These are phyloP conservation scores for Porites cylindrica DNA, from an alignment of 92 coral and sea anemone genomes.

Conservation along the genomic window DNA sequence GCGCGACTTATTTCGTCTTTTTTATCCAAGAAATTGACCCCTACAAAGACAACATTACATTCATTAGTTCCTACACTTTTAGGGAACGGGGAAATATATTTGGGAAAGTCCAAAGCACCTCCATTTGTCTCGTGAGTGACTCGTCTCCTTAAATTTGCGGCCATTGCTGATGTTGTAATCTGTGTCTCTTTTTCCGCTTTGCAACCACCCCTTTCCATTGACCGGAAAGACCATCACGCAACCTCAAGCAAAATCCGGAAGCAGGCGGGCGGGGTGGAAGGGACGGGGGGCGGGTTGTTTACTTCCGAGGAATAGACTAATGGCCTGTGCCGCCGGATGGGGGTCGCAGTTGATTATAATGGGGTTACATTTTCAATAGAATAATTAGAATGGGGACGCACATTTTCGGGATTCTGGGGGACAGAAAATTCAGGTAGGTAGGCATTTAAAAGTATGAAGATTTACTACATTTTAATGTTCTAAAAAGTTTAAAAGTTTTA, in stretches of 20 bases:
- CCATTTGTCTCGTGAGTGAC: conserved; percentile 29
- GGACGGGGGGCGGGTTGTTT: too few species aligned
- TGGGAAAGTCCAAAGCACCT: conserved; percentile 21
- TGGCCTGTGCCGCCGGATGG: too few species aligned
- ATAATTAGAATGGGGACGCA: too few species aligned
- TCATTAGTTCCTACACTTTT: not conserved
- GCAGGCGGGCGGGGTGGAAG: not conserved
- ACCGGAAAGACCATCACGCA: not conserved
- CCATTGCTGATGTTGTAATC: conserved; percentile 1
- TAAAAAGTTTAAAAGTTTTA: too few species aligned
- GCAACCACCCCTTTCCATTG: conserved; percentile 8
- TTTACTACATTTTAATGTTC: too few species aligned
- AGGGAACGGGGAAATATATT: not conserved
- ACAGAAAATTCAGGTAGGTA: too few species aligned
- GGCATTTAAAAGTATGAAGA: too few species aligned
- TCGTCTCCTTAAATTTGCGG: conserved; percentile 11
- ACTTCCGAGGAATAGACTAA: too few species aligned
- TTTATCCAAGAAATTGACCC: conserved; percentile 48
- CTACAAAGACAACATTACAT: not conserved
- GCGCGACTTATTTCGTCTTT: conserved; percentile 26
- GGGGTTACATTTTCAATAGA: too few species aligned
- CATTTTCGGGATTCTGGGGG: too few species aligned
- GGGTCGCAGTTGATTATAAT: too few species aligned
- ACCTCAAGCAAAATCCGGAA: not conserved
- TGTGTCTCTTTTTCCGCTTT: not conserved